Evolutionary conservation across 1,140 invertebrate genomes (phyloP).

Genomic region (Vanessa tameamea): DNA sequence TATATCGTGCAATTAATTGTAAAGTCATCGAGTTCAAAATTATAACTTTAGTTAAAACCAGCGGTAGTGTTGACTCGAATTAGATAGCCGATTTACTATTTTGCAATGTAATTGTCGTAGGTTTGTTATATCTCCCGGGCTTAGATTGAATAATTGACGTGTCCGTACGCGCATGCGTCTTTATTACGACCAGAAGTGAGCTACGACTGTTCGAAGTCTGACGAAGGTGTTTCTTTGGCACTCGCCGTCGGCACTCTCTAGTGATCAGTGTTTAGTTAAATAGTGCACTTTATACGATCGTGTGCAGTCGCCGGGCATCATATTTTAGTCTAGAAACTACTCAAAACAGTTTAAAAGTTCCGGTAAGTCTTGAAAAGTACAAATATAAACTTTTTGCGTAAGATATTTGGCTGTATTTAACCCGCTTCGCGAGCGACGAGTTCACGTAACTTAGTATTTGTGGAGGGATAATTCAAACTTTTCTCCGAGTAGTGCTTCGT

Average conservation of each 20-base stretch:
- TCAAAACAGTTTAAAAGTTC: slow-evolving; percentile 19
- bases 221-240: slow-evolving; percentile 35
- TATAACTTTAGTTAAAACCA: too few relatives aligned
- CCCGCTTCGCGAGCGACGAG: slow-evolving; percentile 16
- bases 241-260: slow-evolving; percentile 31
- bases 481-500: slow-evolving; percentile 13
- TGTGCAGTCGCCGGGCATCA: slow-evolving; percentile 2
- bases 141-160: slow-evolving; percentile 69
- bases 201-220: slow-evolving; percentile 34
- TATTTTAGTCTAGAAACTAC: slow-evolving; percentile 6
- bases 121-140: slow-evolving; percentile 48
- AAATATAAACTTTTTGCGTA: slow-evolving; percentile 2
- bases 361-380: slow-evolving; percentile 16
- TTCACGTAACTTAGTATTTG: slow-evolving; percentile 29
- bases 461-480: slow-evolving; percentile 37
- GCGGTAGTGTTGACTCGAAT: not conserved
- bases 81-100: not conserved
- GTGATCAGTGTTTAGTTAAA: slow-evolving; percentile 19
- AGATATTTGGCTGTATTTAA: slow-evolving; percentile 11
- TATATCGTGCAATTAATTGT: too few relatives aligned
- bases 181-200: slow-evolving; percentile 58
- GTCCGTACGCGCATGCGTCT: slow-evolving; percentile 63
- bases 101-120: slow-evolving; percentile 1
- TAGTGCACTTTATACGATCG: slow-evolving; percentile 14
- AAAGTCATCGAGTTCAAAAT: too few relatives aligned